Percentiles rank a stretch among this genome's conserved stretches.
phyloP scores from a whole-genome alignment of 2,797 vertebrate genomes.

The Psittacula derbiana region DNA sequence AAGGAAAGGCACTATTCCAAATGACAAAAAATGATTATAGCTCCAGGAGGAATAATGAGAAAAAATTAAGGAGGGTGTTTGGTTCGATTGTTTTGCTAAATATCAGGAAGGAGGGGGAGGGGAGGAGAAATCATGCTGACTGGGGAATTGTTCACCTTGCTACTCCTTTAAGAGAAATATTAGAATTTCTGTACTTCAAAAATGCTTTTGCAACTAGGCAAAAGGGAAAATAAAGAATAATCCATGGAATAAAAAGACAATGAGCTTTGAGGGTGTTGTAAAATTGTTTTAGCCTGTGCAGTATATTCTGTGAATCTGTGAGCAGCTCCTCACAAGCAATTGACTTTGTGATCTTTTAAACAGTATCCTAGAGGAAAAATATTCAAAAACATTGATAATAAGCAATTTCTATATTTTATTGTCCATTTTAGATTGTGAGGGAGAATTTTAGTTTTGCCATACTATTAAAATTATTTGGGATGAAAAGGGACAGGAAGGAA shows the following conservation, averaged over 20 bases:
- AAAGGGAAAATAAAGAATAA: background rate
- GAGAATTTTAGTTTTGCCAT: background rate
- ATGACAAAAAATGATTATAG: background rate
- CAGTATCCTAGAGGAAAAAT: background rate
- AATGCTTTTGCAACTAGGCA: background rate
- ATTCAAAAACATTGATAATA: background rate
- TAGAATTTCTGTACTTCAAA: background rate
- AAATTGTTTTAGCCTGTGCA: background rate
- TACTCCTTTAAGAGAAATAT: background rate
- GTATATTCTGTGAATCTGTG: background rate
- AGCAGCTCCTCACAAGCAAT: background rate
- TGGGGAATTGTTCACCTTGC: background rate
- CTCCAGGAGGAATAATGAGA: constrained; percentile 7
- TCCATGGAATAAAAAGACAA: background rate
- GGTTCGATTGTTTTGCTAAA: constrained; percentile 27
- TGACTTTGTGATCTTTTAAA: background rate
- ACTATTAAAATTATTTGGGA: background rate
- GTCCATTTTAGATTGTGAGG: background rate
- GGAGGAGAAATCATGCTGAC: background rate
- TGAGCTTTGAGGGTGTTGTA: background rate
- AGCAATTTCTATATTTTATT: background rate
- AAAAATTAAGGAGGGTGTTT: constrained; percentile 29
- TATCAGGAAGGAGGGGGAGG: background rate
- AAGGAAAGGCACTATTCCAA: constrained; percentile 18
- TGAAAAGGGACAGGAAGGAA: background rate